Base-by-base conservation (phyloP, 1,140 invertebrate species). In the Goniozus legneri region DNA sequence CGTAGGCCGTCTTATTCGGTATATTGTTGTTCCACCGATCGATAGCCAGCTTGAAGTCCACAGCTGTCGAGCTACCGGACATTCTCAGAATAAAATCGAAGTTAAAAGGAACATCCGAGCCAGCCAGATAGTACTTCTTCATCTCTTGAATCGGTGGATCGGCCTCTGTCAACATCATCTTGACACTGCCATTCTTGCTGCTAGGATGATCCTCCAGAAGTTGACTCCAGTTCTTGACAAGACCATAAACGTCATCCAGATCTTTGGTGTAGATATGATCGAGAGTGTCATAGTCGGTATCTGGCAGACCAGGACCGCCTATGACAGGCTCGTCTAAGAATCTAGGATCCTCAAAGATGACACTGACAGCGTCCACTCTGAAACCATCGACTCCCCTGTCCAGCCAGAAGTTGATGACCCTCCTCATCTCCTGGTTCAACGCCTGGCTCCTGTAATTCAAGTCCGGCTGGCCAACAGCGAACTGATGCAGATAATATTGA, bases 351-450 rank as follows among this genome's bases (percentile, higher is more conserved):
- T 89, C 86, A 30, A 78, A 77, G n/a, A 82, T 43, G 48, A 56
- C 52, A 18, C 79, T 76, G 0, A 88, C 65, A 50, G 82, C 80
- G 51, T 86, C 81, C 4, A 89, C 73, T 38, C 85, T 71, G 59
- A 89, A 88, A 0, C 87, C 87, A 64, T 85, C 83, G 2, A 84
- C 82, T 14, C 86, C 87, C 57, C 77, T 75, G 7, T 84, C 72
- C 1, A 88, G 49, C 86, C 87, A 90, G 62, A 81, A 82, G 3
- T 47, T 61, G 48, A 80, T 68, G 3, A 78, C 80, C 19, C 78
- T 73, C 46, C 84, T 69, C 80, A 84, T 83, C 55, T 84, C 82
- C 0, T 77, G 44, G 2, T 72, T 66, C 1, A 86, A 71, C 0
- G 53, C 60, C 0, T 71, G 71, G 66, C 83, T 84, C 7, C 80